phyloP scores from a whole-genome alignment of 2,888 invertebrate species.

The Brachycybe producta region DNA sequence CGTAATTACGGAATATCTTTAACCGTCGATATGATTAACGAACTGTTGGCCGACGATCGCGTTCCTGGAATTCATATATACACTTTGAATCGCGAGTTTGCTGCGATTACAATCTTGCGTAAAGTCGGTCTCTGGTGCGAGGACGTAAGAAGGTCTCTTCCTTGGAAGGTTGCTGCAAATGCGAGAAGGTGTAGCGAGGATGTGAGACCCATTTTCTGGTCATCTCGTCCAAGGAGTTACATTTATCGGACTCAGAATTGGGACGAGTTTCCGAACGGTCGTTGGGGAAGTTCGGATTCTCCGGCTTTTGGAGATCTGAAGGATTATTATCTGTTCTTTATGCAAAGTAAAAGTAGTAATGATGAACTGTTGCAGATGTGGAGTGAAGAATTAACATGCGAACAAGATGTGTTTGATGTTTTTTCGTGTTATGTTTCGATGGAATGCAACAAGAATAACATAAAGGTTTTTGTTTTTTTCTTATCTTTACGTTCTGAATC shows the following conservation, averaged over 20 bases:
- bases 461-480: no score
- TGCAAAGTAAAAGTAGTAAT: constrained; percentile 33
- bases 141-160: constrained; percentile 37
- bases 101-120: constrained; percentile 39
- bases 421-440: constrained; percentile 40
- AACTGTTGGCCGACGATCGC: constrained; percentile 36
- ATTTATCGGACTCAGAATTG: constrained; percentile 42
- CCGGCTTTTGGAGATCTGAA: constrained; percentile 44
- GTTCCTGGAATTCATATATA: constrained; percentile 46
- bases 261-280: constrained; percentile 47
- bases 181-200: constrained; percentile 38
- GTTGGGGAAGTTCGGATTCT: constrained; percentile 45
- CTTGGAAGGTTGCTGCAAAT: constrained; percentile 41
- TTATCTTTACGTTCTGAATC: no score
- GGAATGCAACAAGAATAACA: constrained; percentile 33
- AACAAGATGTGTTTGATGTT: constrained; percentile 42
- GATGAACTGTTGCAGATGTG: constrained; percentile 40
- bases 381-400: constrained; percentile 36
- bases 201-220: constrained; percentile 47
- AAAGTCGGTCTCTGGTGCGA: constrained; percentile 41
- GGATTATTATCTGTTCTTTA: constrained; percentile 44
- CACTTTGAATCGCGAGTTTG: constrained; percentile 42
- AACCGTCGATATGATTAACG: constrained; percentile 41
- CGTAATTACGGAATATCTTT: constrained; percentile 45
- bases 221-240: constrained; percentile 41